phyloP scores from a whole-genome alignment of 64 coral and sea anemone species.

The Platygyra sinensis region DNA sequence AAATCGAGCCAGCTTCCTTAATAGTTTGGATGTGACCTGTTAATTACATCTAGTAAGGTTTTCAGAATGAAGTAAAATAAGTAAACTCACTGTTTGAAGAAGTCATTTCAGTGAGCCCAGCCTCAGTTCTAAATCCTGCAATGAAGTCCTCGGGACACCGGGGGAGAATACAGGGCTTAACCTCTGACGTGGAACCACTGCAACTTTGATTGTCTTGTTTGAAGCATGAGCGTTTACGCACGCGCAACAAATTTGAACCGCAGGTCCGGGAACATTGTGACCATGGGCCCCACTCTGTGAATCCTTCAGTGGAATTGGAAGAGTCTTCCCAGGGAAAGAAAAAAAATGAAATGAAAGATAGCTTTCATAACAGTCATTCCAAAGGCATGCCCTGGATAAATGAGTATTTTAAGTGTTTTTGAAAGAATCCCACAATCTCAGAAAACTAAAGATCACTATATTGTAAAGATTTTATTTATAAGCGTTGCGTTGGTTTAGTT shows the following conservation, averaged over 20 bases:
- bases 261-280: constrained; percentile 76
- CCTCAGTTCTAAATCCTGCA: not conserved
- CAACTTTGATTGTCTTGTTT: constrained; percentile 64
- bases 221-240: constrained; percentile 83
- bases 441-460: too few species aligned
- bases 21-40: too few species aligned
- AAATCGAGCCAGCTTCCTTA: too few species aligned
- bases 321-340: not conserved
- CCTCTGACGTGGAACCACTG: constrained; percentile 70
- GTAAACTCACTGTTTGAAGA: constrained; percentile 4
- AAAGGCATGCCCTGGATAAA: too few species aligned
- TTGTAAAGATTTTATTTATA: too few species aligned
- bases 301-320: constrained; percentile 48
- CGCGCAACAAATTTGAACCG: constrained; percentile 58
- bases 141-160: constrained; percentile 22
- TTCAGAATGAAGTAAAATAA: not conserved
- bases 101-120: not conserved
- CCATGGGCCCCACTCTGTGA: constrained; percentile 82
- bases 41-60: not conserved
- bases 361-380: too few species aligned
- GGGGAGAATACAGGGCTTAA: constrained; percentile 56
- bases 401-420: too few species aligned
- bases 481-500: too few species aligned
- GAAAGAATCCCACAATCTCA: too few species aligned
- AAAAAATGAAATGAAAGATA: not conserved